phyloP scores from a whole-genome alignment of 2,113 vertebrate species.

The Calypte anna region DNA sequence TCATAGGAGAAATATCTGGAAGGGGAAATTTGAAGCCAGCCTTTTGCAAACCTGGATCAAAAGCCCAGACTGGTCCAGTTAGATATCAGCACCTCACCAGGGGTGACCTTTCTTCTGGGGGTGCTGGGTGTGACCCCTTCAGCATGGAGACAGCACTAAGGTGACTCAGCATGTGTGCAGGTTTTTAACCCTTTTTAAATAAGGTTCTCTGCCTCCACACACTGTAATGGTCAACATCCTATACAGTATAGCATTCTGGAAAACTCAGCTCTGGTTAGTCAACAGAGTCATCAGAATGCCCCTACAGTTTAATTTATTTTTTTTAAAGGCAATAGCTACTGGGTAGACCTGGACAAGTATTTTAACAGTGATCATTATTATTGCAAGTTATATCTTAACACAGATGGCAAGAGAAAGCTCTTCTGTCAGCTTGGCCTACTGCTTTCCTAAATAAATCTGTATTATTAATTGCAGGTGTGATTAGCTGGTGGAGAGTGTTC shows the following conservation, averaged over 20 bases:
- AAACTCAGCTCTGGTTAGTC: not conserved
- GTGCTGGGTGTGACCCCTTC: not conserved
- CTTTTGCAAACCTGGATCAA: not conserved
- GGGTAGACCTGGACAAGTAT: not conserved
- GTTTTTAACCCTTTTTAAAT: not conserved
- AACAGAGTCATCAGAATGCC: not conserved
- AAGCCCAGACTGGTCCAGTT: not conserved
- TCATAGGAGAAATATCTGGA: not conserved
- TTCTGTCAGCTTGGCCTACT: not conserved
- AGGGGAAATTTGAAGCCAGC: not conserved
- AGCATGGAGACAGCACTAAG: not conserved
- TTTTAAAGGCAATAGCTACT: not conserved
- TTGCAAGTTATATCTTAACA: not conserved
- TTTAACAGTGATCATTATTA: not conserved
- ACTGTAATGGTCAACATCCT: not conserved
- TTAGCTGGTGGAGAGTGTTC: not conserved
- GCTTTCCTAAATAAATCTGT: not conserved
- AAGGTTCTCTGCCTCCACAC: rapidly evolving
- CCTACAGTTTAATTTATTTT: not conserved
- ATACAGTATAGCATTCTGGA: not conserved
- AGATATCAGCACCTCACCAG: not conserved
- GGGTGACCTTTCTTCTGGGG: not conserved
- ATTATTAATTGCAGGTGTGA: constrained; percentile 31
- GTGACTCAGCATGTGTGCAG: not conserved
- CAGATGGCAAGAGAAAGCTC: not conserved